phyloP scores from a whole-genome alignment of 2,113 vertebrate species.

The Atractosteus spatula region DNA sequence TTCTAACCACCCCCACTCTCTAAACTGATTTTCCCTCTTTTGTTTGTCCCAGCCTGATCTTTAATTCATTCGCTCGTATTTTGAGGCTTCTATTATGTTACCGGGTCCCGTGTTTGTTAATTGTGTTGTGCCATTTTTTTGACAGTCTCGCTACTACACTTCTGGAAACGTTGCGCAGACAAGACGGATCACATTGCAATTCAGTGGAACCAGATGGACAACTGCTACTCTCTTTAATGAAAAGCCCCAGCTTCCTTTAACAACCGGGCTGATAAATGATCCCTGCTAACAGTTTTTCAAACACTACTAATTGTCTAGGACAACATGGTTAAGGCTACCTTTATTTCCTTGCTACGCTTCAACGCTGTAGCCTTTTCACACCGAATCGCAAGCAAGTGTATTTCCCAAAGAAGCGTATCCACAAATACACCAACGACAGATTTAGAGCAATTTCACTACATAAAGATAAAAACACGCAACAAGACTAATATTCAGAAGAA shows the following conservation, averaged over 20 bases:
- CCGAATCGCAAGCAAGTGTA: background rate
- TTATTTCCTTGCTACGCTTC: background rate
- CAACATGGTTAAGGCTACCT: constrained; percentile 28
- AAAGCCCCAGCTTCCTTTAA: constrained; percentile 43
- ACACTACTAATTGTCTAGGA: constrained; percentile 52
- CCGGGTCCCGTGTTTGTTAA: constrained; percentile 67
- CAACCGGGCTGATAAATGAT: constrained; percentile 46
- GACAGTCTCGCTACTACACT: constrained; percentile 68
- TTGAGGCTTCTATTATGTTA: constrained; percentile 57
- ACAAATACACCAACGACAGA: too few species aligned
- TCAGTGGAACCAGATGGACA: constrained; percentile 71
- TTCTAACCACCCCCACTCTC: constrained; percentile 55
- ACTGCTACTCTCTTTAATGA: constrained; percentile 53
- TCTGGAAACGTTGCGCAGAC: constrained; percentile 68
- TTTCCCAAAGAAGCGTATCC: background rate
- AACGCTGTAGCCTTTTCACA: background rate
- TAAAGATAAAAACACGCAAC: too few species aligned
- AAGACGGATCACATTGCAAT: constrained; percentile 61
- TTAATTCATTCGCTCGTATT: constrained; percentile 73
- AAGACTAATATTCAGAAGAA: too few species aligned
- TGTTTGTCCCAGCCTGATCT: constrained; percentile 69
- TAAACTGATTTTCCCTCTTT: constrained; percentile 51
- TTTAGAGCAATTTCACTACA: too few species aligned
- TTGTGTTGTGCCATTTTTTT: constrained; percentile 68
- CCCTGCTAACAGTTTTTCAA: constrained; percentile 46